These are phyloP conservation scores for Axis porcinus DNA, from an alignment of 2,113 vertebrate species.

Conservation along the genomic window DNA sequence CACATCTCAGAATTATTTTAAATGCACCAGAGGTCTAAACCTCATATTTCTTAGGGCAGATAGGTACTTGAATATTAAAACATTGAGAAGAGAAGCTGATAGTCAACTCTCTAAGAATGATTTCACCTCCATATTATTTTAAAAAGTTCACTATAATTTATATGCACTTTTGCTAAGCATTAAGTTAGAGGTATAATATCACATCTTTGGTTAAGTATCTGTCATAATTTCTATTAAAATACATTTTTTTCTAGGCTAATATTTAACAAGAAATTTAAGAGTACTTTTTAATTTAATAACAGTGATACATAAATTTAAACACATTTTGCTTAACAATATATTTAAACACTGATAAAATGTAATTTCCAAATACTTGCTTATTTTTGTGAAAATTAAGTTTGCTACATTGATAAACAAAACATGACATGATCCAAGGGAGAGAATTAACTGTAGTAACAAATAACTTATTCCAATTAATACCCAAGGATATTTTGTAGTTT, in stretches of 20 bases:
- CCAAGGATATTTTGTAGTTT: not conserved
- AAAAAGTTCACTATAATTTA: conserved; percentile 13
- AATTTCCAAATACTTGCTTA: not conserved
- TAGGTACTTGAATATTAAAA: conserved; percentile 24
- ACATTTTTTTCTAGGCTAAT: not conserved
- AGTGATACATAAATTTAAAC: not conserved
- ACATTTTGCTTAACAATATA: not conserved
- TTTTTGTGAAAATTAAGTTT: not conserved
- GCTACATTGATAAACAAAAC: not conserved
- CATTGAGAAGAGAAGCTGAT: not conserved
- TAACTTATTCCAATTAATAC: not conserved
- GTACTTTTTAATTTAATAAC: not conserved
- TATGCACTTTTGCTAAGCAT: conserved; percentile 39
- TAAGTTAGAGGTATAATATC: conserved; percentile 30
- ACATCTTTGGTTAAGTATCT: conserved; percentile 29
- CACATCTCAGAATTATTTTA: conserved; percentile 23
- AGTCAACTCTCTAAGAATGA: conserved; percentile 18
- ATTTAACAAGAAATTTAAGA: conserved; percentile 15
- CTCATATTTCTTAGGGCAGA: not conserved
- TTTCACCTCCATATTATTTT: conserved; percentile 52
- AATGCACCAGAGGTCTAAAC: conserved; percentile 30
- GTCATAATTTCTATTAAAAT: not conserved
- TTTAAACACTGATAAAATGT: not conserved
- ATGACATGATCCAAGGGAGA: not conserved
- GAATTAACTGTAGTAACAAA: not conserved